Evolutionary conservation across 2,888 invertebrate genomes (phyloP).

Genomic region (Coelogynopora nodosa): DNA sequence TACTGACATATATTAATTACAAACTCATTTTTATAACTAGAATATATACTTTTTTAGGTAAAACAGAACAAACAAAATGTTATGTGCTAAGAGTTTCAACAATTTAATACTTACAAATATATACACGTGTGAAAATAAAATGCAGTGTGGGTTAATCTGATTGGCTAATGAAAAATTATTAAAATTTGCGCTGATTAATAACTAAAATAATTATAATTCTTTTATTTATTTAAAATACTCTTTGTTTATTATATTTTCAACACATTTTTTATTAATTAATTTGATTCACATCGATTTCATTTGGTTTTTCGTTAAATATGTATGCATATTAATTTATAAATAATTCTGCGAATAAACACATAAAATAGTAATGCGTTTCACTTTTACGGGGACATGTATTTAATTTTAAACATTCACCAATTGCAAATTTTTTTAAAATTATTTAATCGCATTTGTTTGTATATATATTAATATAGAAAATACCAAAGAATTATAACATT

Average conservation of each 20-base stretch:
- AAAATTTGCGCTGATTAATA: neutral
- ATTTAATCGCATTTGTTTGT: too few relatives aligned
- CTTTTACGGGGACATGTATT: too few relatives aligned
- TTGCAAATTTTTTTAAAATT: too few relatives aligned
- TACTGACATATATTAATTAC: neutral
- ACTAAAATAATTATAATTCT: too few relatives aligned
- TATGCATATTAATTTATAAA: neutral
- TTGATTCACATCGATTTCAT: neutral
- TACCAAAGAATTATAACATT: too few relatives aligned
- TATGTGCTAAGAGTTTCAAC: too few relatives aligned
- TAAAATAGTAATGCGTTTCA: too few relatives aligned
- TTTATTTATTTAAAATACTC: too few relatives aligned
- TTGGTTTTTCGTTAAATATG: neutral
- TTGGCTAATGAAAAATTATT: neutral
- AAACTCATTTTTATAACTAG: neutral
- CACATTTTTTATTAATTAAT: neutral
- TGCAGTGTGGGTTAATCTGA: neutral
- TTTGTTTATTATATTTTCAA: neutral
- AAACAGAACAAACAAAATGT: too few relatives aligned
- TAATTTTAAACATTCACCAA: too few relatives aligned
- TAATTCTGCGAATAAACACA: too few relatives aligned
- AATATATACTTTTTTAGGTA: neutral
- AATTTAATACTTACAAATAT: neutral
- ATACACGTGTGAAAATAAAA: neutral
- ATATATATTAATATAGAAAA: too few relatives aligned